Evolutionary conservation across 2,113 vertebrate species (phyloP).

Genomic region (Ivindomyrus marchei): DNA sequence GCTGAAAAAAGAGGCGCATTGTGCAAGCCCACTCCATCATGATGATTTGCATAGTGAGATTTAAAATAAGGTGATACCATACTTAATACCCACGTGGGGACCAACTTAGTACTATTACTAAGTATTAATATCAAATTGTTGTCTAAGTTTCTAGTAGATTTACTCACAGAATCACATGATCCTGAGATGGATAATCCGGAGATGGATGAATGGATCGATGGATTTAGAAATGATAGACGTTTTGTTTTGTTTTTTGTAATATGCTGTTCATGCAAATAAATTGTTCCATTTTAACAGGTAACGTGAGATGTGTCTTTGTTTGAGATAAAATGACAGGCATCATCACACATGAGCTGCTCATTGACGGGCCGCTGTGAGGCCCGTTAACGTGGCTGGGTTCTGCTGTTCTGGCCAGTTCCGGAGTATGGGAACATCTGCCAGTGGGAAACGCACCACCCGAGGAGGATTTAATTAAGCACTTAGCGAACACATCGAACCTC

Average conservation of each 20-base stretch:
- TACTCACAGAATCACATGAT: neutral
- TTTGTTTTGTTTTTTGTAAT: neutral
- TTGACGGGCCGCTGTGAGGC: neutral
- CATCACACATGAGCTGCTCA: neutral
- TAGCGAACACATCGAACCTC: neutral
- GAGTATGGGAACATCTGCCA: neutral
- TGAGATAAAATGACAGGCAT: neutral
- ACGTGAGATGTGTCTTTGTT: neutral
- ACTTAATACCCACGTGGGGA: neutral
- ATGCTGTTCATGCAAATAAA: neutral
- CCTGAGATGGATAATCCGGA: neutral
- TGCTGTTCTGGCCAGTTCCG: neutral
- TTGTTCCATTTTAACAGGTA: neutral
- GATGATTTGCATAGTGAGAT: neutral
- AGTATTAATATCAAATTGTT: neutral
- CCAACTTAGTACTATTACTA: neutral
- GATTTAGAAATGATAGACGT: neutral
- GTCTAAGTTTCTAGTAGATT: neutral
- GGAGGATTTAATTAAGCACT: conserved; percentile 7
- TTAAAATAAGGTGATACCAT: neutral
- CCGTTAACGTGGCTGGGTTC: neutral
- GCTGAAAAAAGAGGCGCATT: neutral
- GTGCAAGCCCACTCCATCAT: neutral
- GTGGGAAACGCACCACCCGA: neutral
- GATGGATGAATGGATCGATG: neutral